Conservation (phyloP, 2,113 vertebrate genomes). For the Cisticola juncidis region DNA sequence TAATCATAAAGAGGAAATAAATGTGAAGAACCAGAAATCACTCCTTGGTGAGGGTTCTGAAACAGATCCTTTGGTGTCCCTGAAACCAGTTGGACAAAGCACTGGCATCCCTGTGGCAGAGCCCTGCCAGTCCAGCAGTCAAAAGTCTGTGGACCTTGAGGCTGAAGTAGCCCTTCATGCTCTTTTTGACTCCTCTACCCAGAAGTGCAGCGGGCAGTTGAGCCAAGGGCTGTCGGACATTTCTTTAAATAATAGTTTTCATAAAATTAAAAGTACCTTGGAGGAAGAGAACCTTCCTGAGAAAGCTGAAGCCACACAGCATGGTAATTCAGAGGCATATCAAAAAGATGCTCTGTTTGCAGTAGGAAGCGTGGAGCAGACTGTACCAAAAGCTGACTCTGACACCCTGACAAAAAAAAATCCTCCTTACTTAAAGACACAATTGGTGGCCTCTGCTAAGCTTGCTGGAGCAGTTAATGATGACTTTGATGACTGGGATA, state of each 20-base stretch:
- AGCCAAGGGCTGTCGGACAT: conserved; percentile 74
- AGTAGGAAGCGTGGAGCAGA: neutral
- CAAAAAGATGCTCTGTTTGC: neutral
- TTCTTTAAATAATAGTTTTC: conserved; percentile 29
- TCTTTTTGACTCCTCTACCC: conserved; percentile 90
- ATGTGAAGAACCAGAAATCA: neutral
- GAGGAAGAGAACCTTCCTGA: conserved; percentile 14
- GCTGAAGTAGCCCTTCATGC: conserved; percentile 84
- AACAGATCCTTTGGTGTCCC: neutral
- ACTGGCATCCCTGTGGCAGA: neutral
- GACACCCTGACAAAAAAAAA: neutral
- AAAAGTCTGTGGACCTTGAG: conserved; percentile 66
- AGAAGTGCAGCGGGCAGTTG: conserved; percentile 78
- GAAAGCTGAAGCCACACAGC: neutral
- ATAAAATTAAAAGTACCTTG: conserved; percentile 21
- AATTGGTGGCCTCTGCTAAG: neutral
- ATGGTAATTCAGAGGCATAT: neutral
- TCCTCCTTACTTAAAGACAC: neutral
- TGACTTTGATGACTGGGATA: conserved; percentile 87
- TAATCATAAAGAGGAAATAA: conserved; percentile 7
- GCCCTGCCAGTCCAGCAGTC: conserved; percentile 22
- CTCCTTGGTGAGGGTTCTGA: neutral
- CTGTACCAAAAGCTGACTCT: neutral
- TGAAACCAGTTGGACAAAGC: conserved; percentile 46
- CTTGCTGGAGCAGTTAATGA: neutral